Conservation (phyloP, 2,113 vertebrate species). For the Regulus satrapa region DNA sequence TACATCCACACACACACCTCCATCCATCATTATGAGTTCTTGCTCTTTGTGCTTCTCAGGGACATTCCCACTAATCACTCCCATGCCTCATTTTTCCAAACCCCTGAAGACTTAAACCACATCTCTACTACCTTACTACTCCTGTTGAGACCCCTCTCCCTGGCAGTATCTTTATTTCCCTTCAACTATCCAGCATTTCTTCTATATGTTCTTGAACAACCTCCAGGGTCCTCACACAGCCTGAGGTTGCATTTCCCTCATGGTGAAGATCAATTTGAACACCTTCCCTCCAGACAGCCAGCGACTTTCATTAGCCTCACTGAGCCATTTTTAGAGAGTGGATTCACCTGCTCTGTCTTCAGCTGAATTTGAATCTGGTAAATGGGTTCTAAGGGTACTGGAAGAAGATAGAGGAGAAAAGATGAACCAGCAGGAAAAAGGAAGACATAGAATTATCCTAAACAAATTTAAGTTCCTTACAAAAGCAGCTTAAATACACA, state of each 20-base stretch:
- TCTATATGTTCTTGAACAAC: not conserved
- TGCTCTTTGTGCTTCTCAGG: not conserved
- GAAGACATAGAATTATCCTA: not conserved
- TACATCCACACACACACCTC: not conserved
- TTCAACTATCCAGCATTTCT: not conserved
- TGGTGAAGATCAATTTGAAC: not conserved
- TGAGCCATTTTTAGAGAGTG: not conserved
- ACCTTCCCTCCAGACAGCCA: not conserved
- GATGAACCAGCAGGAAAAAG: not conserved
- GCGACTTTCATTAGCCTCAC: rapidly evolving
- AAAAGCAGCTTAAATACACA: not conserved
- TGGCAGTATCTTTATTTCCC: not conserved
- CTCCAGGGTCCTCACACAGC: not conserved
- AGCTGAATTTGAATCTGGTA: not conserved
- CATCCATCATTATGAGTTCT: not conserved
- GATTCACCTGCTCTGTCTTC: not conserved
- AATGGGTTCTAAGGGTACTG: not conserved
- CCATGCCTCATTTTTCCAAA: not conserved
- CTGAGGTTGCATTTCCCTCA: not conserved
- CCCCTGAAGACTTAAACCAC: not conserved
- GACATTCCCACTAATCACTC: not conserved
- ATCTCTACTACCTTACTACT: not conserved
- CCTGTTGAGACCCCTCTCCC: not conserved
- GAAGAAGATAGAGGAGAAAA: not conserved
- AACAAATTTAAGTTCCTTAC: not conserved